A percentile compares a stretch with the other conserved stretches of the same genome.
Conservation (phyloP, 1,140 invertebrate genomes). For the Nylanderia fulva region DNA sequence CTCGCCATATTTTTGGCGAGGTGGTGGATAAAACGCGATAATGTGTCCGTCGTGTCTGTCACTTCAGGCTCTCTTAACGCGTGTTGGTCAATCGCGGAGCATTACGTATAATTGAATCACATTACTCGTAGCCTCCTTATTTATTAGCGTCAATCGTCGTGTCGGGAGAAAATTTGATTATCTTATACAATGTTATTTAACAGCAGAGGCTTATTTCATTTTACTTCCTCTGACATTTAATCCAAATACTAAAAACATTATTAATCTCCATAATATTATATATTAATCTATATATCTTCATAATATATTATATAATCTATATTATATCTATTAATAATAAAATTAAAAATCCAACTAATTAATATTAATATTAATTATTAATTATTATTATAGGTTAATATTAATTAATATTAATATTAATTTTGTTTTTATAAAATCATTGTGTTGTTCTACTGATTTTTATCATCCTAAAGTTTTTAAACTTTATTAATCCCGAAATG, state of each 20-base stretch:
- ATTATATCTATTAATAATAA: not conserved
- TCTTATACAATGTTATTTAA: not conserved
- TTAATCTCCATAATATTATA: not conserved
- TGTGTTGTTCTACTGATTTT: not conserved
- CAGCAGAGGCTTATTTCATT: not conserved
- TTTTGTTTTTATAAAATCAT: not conserved
- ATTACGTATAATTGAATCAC: slow-evolving; percentile 20
- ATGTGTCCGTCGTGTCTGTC: slow-evolving; percentile 61
- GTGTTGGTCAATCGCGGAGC: not conserved
- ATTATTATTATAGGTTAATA: too few species aligned
- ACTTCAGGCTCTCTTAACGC: not conserved
- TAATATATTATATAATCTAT: too few species aligned
- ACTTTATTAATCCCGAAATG: not conserved
- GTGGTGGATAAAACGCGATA: slow-evolving; percentile 54
- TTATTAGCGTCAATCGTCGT: not conserved
- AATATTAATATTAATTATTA: too few species aligned
- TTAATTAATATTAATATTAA: too few species aligned
- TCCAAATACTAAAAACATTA: not conserved
- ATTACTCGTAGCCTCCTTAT: slow-evolving; percentile 1
- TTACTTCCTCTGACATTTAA: not conserved
- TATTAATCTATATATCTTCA: too few species aligned
- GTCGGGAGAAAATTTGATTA: not conserved
- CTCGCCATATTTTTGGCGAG: slow-evolving; percentile 73
- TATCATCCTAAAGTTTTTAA: not conserved
- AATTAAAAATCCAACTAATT: not conserved